Evolutionary conservation across 2,113 vertebrate species (phyloP), one percentile per base, ranked within the genome.

Genomic region (Empidonax traillii): DNA sequence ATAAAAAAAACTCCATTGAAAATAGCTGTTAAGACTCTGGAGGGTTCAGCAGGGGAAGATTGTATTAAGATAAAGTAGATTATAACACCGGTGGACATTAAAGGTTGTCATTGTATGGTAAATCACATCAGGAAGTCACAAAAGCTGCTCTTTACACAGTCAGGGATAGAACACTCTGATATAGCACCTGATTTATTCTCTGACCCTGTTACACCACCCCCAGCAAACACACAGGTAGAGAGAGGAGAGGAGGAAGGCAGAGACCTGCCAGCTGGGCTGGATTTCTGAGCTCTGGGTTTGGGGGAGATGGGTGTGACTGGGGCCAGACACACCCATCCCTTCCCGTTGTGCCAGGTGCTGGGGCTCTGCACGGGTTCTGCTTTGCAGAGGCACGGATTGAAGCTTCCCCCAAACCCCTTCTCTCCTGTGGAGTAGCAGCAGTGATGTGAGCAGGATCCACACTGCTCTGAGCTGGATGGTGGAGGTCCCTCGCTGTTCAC

Each of bases 31-130:
- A 96, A 94, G 94, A 90, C 97, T 96, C 96, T 83, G 79, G 97
- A 97, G 97, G 84, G 95, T 97, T 98, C 94, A 97, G 96, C 92
- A 92, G 96, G 93, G 94, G 93, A 96, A 97, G 97, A 98, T 96
- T 96, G 96, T 93, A 97, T 98, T 98, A 98, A 98, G 97, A 98
- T 98, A 97, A 97, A 98, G 95, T 94, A 96, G 97, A 98, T 97
- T 97, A 97, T 97, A 96, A 92, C 81, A 74, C 74, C 0, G 14
- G 69, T 14, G 25, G 95, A 92, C 97, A 74, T 95, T 96, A 98
- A 97, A 97, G 78, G 91, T 96, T 97, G 97, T 97, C 96, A 84
- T 90, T 96, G 97, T 94, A 89, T 94, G 86, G 82, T 86, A 95
- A 97, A 95, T 97, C 93, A 62, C 95, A 85, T 90, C 53, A 31